phyloP scores from a whole-genome alignment of 2,797 vertebrate species.

The Scarus forsteni region DNA sequence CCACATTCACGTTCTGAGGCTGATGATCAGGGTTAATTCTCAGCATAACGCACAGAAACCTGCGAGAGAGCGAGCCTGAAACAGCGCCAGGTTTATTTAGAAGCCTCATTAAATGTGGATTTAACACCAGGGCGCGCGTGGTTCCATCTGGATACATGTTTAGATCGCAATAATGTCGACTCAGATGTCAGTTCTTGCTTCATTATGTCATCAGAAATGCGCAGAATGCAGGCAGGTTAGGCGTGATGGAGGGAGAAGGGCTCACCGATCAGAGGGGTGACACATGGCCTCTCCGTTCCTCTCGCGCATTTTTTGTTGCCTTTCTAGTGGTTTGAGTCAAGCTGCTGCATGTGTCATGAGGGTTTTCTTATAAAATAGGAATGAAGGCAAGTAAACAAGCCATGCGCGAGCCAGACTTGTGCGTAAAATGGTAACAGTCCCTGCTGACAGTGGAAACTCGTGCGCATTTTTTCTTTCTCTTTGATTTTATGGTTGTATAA shows the following conservation, averaged over 20 bases:
- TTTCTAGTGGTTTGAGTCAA: background rate
- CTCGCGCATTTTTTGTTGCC: background rate
- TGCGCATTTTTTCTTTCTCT: too few relatives aligned
- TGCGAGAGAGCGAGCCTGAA: background rate
- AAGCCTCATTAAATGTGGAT: slow-evolving; percentile 33
- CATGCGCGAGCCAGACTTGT: too few relatives aligned
- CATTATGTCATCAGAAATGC: background rate
- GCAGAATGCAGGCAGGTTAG: background rate
- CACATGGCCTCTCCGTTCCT: slow-evolving; percentile 16
- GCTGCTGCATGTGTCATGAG: background rate
- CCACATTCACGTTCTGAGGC: slow-evolving; percentile 12
- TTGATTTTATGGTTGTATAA: too few relatives aligned
- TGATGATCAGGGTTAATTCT: slow-evolving; percentile 1
- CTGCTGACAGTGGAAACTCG: too few relatives aligned
- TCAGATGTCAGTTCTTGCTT: background rate
- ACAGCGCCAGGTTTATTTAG: background rate
- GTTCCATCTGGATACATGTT: slow-evolving; percentile 5
- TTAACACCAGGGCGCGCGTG: slow-evolving; percentile 3
- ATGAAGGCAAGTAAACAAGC: too few relatives aligned
- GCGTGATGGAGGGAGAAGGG: slow-evolving; percentile 1
- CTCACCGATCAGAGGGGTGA: slow-evolving; percentile 28
- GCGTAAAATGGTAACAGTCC: too few relatives aligned
- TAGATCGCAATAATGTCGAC: background rate
- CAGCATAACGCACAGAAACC: background rate
- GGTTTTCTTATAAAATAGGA: too few relatives aligned